These are phyloP conservation scores for Hypena proboscidalis DNA, from an alignment of 2,888 invertebrate species.

Conservation along the genomic window DNA sequence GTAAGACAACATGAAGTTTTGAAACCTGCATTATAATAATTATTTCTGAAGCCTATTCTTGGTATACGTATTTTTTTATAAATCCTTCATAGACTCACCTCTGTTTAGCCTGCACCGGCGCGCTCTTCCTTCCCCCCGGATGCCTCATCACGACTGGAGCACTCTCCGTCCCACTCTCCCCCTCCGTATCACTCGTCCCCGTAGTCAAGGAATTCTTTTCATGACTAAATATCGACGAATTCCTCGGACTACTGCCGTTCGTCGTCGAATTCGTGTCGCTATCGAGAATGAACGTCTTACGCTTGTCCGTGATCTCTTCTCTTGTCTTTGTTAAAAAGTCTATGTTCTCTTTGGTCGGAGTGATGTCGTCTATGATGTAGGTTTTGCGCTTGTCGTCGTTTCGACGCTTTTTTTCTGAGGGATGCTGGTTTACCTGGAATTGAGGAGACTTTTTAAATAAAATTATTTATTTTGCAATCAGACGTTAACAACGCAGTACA, in stretches of 20 bases:
- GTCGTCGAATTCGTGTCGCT: slow-evolving; percentile 80
- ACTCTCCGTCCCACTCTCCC: slow-evolving; percentile 76
- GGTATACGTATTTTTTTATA: too few relatives aligned
- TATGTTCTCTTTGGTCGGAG: slow-evolving; percentile 73
- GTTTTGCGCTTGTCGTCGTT: slow-evolving; percentile 70
- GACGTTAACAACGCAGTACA: too few relatives aligned
- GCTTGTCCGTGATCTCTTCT: slow-evolving; percentile 64
- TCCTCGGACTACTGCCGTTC: slow-evolving; percentile 78
- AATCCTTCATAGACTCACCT: slow-evolving; percentile 49
- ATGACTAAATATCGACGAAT: slow-evolving; percentile 77
- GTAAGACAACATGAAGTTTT: too few relatives aligned
- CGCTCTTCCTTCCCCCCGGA: slow-evolving; percentile 52
- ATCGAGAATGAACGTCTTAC: slow-evolving; percentile 78
- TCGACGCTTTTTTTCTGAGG: slow-evolving; percentile 61
- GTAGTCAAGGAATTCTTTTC: slow-evolving; percentile 65
- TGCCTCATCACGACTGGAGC: slow-evolving; percentile 71
- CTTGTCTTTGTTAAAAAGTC: slow-evolving; percentile 60
- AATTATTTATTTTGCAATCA: too few relatives aligned
- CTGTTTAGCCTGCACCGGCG: slow-evolving; percentile 62
- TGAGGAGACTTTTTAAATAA: slow-evolving; percentile 13
- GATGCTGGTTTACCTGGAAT: slow-evolving; percentile 65
- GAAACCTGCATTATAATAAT: too few relatives aligned
- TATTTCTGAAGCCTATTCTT: too few relatives aligned
- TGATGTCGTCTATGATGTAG: slow-evolving; percentile 72
- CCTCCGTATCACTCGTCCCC: slow-evolving; percentile 75